Evolutionary conservation across 2,888 invertebrate species (phyloP).

Genomic region (Ditula angustiorana): DNA sequence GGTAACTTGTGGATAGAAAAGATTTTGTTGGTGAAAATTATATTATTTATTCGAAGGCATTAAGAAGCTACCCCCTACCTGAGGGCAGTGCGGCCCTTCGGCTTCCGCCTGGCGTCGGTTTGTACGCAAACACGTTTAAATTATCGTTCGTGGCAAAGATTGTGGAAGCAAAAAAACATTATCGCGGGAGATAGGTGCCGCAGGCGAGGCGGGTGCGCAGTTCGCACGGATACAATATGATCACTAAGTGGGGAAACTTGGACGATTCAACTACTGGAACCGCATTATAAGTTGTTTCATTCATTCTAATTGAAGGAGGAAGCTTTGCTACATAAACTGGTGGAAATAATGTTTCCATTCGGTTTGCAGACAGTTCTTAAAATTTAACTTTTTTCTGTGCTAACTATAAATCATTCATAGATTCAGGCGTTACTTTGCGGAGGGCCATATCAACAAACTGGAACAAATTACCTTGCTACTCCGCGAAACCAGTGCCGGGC

Average conservation of each 20-base stretch:
- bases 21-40: constrained; percentile 50
- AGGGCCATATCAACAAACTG: background rate
- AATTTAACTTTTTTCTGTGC: too few species aligned
- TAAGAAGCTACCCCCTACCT: constrained; percentile 45
- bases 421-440: too few species aligned
- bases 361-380: constrained; percentile 6
- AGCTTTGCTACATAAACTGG: constrained; percentile 36
- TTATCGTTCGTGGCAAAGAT: constrained; percentile 63
- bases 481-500: too few species aligned
- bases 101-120: constrained; percentile 53
- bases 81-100: constrained; percentile 42
- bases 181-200: constrained; percentile 52
- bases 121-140: constrained; percentile 67
- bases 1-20: background rate
- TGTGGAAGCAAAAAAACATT: constrained; percentile 58
- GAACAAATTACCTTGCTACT: too few species aligned
- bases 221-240: constrained; percentile 58
- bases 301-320: constrained; percentile 40
- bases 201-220: constrained; percentile 36
- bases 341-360: constrained; percentile 38
- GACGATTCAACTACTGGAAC: constrained; percentile 59
- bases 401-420: too few species aligned
- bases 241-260: constrained; percentile 61
- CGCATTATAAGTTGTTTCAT: constrained; percentile 51
- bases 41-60: constrained; percentile 60